Base-by-base conservation (phyloP, 2,888 invertebrate species). In the Nipponacmea schrenckii region DNA sequence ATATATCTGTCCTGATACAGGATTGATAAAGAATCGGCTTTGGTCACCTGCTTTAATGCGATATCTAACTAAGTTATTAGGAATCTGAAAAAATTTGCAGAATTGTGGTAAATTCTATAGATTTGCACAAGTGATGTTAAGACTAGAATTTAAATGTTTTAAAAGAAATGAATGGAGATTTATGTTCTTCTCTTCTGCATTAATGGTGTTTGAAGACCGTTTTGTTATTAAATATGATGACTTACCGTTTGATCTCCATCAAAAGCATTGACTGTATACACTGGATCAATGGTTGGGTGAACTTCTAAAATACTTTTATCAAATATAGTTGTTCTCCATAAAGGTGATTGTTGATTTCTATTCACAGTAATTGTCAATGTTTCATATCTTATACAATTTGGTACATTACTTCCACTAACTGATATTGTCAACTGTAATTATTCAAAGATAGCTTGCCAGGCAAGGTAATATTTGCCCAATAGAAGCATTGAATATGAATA, bases 41-140 rank as follows among this genome's bases (percentile, higher is more conserved):
- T 76, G 76, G 63, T 67, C 68, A 5, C 80, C 72, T 20, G 78
- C 45, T 14, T 73, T 68, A 44, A 83, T 71, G 17, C 66, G 72
- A 73, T 84, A 86, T 15, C 71, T 67, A 15, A 86, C 78, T 64
- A 80, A 77, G 74, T 85, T 85, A 78, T 86, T 83, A 10, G 86
- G 86, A 20, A 75, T 73, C 86, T 85, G 80, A 39, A 81, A 77
- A 77, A 68, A 20, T 44, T 10, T 20, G 48, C 12, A 48, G 48
- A 67, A 20, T 45, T 26, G 27, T 14, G 44, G 15, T 48, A n/a
- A n/a, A n/a, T n/a, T n/a, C n/a, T n/a, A n/a, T n/a, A n/a, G n/a
- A n/a, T n/a, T n/a, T n/a, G n/a, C n/a, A n/a, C n/a, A n/a, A n/a
- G n/a, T n/a, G n/a, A n/a, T n/a, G n/a, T n/a, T n/a, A n/a, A n/a